These are phyloP conservation scores for Lagocephalus sceleratus DNA, from an alignment of 2,797 vertebrate species.

Conservation along the genomic window DNA sequence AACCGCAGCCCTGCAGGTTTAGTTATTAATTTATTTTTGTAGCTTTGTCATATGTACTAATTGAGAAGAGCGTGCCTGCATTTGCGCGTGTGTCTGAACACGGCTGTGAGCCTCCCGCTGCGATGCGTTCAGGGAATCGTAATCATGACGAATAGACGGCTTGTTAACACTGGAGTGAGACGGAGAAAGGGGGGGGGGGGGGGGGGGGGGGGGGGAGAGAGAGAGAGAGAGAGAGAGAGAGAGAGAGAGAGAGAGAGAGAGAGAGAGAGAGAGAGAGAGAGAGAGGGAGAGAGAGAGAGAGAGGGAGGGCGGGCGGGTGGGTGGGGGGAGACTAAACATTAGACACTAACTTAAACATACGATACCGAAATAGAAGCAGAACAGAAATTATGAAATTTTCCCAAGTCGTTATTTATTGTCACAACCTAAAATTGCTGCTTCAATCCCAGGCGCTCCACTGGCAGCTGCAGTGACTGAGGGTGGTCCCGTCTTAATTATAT, in stretches of 20 bases:
- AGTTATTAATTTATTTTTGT: slow-evolving; percentile 22
- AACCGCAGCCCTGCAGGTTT: slow-evolving; percentile 23
- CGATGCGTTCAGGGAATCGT: slow-evolving; percentile 36
- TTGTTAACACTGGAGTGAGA: slow-evolving; percentile 6
- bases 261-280: not conserved
- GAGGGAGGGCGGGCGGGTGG: slow-evolving; percentile 1
- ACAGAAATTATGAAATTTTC: slow-evolving; percentile 25
- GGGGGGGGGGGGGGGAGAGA: no score
- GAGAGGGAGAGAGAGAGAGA: slow-evolving; percentile 3
- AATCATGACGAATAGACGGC: slow-evolving; percentile 16
- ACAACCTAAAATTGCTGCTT: slow-evolving; percentile 28
- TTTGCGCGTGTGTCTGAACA: not conserved
- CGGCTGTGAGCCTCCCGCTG: slow-evolving; percentile 36
- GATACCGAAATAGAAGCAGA: slow-evolving; percentile 7
- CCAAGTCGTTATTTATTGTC: slow-evolving; percentile 5
- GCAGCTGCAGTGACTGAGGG: not conserved
- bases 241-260: slow-evolving; percentile 4
- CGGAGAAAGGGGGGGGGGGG: slow-evolving; percentile 3
- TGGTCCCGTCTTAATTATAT: slow-evolving; percentile 17
- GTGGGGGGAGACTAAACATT: slow-evolving; percentile 16
- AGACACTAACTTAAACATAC: slow-evolving; percentile 10
- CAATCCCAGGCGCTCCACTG: slow-evolving; percentile 2
- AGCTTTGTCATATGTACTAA: slow-evolving; percentile 42
- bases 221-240: not conserved
- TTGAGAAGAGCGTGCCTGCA: slow-evolving; percentile 36